phyloP scores from a whole-genome alignment of 2,888 invertebrate species.

The Temnothorax unifasciatus region DNA sequence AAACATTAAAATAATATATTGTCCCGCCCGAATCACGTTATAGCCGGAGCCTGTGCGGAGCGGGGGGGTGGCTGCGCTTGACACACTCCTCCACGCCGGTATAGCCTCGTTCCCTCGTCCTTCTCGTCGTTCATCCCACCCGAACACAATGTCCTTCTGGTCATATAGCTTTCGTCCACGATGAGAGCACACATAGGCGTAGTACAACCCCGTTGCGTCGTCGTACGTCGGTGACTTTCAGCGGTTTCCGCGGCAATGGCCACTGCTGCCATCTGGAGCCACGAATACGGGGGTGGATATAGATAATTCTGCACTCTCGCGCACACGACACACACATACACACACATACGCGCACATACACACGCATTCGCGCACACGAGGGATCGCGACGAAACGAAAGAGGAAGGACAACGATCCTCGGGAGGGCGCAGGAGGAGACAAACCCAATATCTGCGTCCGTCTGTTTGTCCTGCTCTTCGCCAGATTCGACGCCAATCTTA shows the following conservation, averaged over 20 bases:
- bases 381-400: slow-evolving; percentile 47
- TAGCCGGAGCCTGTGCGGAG: slow-evolving; percentile 59
- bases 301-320: slow-evolving; percentile 44
- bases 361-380: neutral
- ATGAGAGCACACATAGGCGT: slow-evolving; percentile 43
- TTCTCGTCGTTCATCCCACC: slow-evolving; percentile 61
- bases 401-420: slow-evolving; percentile 50
- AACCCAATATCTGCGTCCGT: slow-evolving; percentile 79
- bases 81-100: slow-evolving; percentile 78
- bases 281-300: slow-evolving; percentile 72
- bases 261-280: slow-evolving; percentile 79
- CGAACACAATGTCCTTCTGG: slow-evolving; percentile 60
- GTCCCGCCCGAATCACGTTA: slow-evolving; percentile 78
- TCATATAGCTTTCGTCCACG: slow-evolving; percentile 51
- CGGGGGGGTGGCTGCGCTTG: slow-evolving; percentile 72
- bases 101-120: slow-evolving; percentile 70
- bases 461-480: slow-evolving; percentile 67
- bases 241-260: slow-evolving; percentile 58
- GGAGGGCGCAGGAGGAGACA: slow-evolving; percentile 65
- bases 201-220: slow-evolving; percentile 31
- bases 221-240: slow-evolving; percentile 44
- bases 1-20: slow-evolving; percentile 86
- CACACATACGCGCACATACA: neutral
- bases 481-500: slow-evolving; percentile 74
- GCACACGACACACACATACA: neutral